Base-by-base conservation (phyloP, 2,888 invertebrate species). In the Quadroppia sp. region DNA sequence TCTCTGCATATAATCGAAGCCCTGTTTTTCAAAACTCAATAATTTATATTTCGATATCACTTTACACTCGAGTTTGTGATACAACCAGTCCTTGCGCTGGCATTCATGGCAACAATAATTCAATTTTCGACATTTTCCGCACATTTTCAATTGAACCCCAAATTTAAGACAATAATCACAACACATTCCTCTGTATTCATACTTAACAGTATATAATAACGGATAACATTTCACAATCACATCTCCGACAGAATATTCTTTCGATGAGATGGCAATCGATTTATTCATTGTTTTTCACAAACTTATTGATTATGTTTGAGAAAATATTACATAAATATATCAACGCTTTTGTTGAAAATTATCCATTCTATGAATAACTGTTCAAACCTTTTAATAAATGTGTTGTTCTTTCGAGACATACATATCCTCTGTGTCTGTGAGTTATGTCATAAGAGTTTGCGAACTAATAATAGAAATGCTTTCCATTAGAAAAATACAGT, bases 1-100 rank as follows among this genome's bases (percentile, higher is more conserved):
- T 45, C 74, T 28, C 59, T 74, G 74, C 74, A 74, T 74, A 30
- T 74, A 74, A 71, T 74, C 74, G 20, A 71, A 56, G 53, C 74
- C 74, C 13, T 74, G 40, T 42, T 32, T 71, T 30, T 74, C 74
- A 28, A 74, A 74, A 61, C 71, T 74, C 45, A 74, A 59, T 48
- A 45, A 42, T 25, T 74, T 48, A 36, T 70, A 71, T 71, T 64
- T 64, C 11, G 71, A 32, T 1, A 74, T 17, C 9, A 74, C 70
- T 1, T 28, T 28, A 53, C 74, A 74, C 48, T 74, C 74, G 20
- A 74, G 40, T n/a, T 53, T 50, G 30, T 74, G 74, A 13, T 56
- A 64, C 1, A 4, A 36, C 71, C 71, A 74, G 42, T 48, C 59
- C 23, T 36, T 20, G 20, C 53, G 53, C 56, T 74, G 74, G 28